These are phyloP conservation scores for Cuniculus paca DNA, from an alignment of 2,797 vertebrate species.

Conservation along the genomic window DNA sequence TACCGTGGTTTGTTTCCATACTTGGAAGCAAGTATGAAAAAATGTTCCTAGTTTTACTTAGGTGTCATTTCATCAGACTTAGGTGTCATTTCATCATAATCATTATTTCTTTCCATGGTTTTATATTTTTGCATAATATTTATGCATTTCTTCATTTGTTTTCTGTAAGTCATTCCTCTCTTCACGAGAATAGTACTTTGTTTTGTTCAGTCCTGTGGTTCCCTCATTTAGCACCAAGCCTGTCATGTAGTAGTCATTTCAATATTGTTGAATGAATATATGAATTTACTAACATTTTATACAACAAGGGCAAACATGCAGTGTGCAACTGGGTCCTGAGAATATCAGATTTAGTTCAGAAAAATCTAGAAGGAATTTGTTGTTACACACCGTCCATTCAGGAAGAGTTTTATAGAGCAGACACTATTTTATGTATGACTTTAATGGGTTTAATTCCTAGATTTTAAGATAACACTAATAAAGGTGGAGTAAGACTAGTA, in stretches of 20 bases:
- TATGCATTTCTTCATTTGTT: not conserved
- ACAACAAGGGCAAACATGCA: not conserved
- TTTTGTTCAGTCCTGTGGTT: not conserved
- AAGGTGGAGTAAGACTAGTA: not conserved
- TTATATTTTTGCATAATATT: not conserved
- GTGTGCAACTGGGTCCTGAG: not conserved
- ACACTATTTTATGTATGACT: not conserved
- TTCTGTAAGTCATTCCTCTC: not conserved
- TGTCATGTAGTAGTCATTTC: not conserved
- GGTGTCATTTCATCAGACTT: not conserved
- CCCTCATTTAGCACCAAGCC: conserved; percentile 12
- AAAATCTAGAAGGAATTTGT: conserved; percentile 31
- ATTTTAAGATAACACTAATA: not conserved
- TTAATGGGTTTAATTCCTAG: not conserved
- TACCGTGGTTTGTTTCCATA: not conserved
- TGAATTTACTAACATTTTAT: conserved; percentile 66
- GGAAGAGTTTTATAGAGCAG: not conserved
- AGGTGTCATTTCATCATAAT: not conserved
- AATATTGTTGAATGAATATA: not conserved
- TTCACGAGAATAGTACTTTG: not conserved
- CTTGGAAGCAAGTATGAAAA: not conserved
- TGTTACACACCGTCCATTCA: not conserved
- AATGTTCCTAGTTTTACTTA: not conserved
- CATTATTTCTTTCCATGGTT: not conserved
- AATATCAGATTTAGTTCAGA: conserved; percentile 5